phyloP scores from a whole-genome alignment of 2,888 invertebrate species.

The Brachyptera putata region DNA sequence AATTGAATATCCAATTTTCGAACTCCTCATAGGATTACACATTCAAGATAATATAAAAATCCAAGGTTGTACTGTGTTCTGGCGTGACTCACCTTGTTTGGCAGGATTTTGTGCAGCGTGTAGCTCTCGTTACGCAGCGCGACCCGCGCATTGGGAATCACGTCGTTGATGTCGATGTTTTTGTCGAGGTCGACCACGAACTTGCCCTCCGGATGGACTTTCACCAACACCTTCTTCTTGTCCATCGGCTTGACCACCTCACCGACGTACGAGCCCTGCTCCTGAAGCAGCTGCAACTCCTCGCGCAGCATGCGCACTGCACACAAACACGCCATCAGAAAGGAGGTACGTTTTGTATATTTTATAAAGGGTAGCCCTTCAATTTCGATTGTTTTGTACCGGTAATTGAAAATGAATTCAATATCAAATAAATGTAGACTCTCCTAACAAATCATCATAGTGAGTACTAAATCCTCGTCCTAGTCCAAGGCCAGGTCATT shows the following conservation, averaged over 20 bases:
- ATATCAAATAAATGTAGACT: too few species aligned
- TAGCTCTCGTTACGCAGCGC: slow-evolving; percentile 98
- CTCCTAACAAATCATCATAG: too few species aligned
- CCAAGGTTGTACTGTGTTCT: too few species aligned
- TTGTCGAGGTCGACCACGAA: slow-evolving; percentile 99
- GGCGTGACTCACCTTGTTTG: slow-evolving; percentile 97
- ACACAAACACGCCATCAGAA: slow-evolving; percentile 34
- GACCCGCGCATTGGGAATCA: slow-evolving; percentile 96
- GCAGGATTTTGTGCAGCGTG: slow-evolving; percentile 95
- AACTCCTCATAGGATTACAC: too few species aligned
- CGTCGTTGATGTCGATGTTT: slow-evolving; percentile 96
- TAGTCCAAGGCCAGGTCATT: too few species aligned
- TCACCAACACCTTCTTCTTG: slow-evolving; percentile 98
- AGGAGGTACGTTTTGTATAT: too few species aligned
- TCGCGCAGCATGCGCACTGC: slow-evolving; percentile 94
- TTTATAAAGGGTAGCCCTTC: too few species aligned
- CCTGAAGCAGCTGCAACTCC: slow-evolving; percentile 88
- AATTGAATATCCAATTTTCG: too few species aligned
- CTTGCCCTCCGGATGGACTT: slow-evolving; percentile 99
- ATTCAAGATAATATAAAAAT: too few species aligned
- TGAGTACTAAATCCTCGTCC: too few species aligned
- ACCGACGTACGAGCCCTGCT: slow-evolving; percentile 99
- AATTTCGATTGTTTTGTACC: too few species aligned
- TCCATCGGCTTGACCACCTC: slow-evolving; percentile 99
- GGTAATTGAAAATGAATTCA: slow-evolving; percentile 4